A percentile compares a stretch with the other conserved stretches of the same genome.
phyloP scores from a whole-genome alignment of 2,888 invertebrate species.

The Limnephilus marmoratus region DNA sequence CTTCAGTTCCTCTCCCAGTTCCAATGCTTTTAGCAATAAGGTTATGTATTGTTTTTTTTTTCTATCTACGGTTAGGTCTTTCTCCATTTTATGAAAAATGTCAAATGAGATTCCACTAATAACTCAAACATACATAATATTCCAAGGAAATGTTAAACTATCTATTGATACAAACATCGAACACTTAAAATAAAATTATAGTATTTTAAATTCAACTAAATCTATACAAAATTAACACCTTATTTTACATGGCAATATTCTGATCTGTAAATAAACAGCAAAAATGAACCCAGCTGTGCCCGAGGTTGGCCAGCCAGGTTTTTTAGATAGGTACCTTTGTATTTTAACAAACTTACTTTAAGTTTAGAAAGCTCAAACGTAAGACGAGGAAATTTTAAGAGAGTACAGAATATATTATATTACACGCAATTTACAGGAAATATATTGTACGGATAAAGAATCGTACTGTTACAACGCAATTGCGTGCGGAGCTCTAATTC shows the following conservation, averaged over 20 bases:
- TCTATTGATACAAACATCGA: not conserved
- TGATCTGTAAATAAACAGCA: conserved; percentile 30
- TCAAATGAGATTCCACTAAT: conserved; percentile 18
- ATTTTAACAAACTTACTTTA: not conserved
- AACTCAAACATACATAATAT: not conserved
- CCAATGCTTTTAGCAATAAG: not conserved
- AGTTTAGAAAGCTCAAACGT: not conserved
- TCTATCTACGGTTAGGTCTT: not conserved
- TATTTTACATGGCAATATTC: conserved; percentile 42
- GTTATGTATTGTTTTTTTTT: not conserved
- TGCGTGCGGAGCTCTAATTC: conserved; percentile 36
- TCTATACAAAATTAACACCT: conserved; percentile 38
- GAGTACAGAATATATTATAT: conserved; percentile 23
- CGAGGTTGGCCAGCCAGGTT: not conserved
- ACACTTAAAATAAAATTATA: conserved; percentile 30
- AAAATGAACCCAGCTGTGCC: not conserved
- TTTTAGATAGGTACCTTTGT: conserved; percentile 2
- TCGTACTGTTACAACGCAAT: not conserved
- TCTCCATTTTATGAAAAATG: conserved; percentile 17
- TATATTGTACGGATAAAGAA: not conserved
- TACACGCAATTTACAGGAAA: conserved; percentile 9
- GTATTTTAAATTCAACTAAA: conserved; percentile 26
- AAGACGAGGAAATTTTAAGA: not conserved
- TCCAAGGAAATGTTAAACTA: conserved; percentile 2
- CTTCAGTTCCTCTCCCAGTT: not conserved